These are phyloP conservation scores for Cynopterus sphinx DNA, from an alignment of 2,797 vertebrate genomes.

Conservation along the genomic window DNA sequence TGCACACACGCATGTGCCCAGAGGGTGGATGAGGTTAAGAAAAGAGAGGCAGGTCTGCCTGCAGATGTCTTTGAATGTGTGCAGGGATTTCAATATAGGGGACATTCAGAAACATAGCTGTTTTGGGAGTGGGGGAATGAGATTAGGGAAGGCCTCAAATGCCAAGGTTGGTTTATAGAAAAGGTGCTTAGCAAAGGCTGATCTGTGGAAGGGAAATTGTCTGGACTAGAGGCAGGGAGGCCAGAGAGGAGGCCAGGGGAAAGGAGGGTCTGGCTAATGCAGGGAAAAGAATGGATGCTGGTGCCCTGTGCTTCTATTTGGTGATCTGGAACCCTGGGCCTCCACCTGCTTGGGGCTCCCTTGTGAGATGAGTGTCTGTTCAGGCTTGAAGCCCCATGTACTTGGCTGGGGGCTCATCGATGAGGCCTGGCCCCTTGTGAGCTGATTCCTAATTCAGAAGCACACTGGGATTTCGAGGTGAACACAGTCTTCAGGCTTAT, in stretches of 20 bases:
- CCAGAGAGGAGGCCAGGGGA: neutral
- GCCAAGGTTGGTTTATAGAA: neutral
- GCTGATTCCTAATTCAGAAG: constrained; percentile 72
- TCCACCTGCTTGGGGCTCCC: constrained; percentile 33
- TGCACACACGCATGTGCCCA: accelerated
- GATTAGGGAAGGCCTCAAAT: neutral
- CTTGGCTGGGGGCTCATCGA: constrained; percentile 16
- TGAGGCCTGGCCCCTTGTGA: constrained; percentile 68
- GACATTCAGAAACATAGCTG: neutral
- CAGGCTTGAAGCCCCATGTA: constrained; percentile 39
- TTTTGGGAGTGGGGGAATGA: neutral
- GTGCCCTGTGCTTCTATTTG: accelerated
- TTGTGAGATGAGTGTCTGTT: constrained; percentile 52
- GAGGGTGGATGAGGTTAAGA: neutral
- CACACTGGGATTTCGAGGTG: constrained; percentile 60
- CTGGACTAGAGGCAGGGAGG: neutral
- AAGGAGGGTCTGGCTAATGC: neutral
- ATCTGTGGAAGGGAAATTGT: neutral
- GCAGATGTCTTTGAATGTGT: neutral
- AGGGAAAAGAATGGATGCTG: neutral
- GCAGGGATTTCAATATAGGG: neutral
- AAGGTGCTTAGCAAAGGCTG: neutral
- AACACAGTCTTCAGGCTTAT: constrained; percentile 76
- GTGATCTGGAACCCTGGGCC: constrained; percentile 28
- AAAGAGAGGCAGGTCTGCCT: neutral